These are phyloP conservation scores for Aramus guarauna DNA, from an alignment of 2,113 vertebrate species.

Conservation along the genomic window DNA sequence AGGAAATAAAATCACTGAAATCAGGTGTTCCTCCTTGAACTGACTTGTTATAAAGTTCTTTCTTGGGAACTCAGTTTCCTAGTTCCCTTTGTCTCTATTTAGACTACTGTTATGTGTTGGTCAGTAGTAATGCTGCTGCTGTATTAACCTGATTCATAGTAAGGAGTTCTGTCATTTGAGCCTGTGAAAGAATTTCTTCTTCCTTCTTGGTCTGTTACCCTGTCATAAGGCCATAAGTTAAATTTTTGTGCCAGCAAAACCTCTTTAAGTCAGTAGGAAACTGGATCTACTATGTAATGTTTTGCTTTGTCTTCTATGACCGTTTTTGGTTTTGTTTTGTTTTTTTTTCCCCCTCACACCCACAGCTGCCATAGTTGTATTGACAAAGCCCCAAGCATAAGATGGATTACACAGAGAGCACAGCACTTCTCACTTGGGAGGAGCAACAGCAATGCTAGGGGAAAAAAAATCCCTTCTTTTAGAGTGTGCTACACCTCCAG, in stretches of 20 bases:
- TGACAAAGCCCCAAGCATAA: not conserved
- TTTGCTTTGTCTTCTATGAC: not conserved
- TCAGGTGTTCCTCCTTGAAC: not conserved
- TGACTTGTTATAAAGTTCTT: not conserved
- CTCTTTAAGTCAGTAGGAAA: not conserved
- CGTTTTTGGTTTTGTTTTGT: not conserved
- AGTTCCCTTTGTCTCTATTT: not conserved
- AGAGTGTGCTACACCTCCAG: rapidly evolving
- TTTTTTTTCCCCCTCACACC: not conserved
- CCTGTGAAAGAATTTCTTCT: not conserved
- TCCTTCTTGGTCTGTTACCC: not conserved
- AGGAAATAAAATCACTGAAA: not conserved
- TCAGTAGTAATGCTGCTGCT: not conserved
- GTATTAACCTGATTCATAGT: not conserved
- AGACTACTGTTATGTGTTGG: not conserved
- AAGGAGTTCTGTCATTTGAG: not conserved
- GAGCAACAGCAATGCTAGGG: not conserved
- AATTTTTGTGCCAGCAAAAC: not conserved
- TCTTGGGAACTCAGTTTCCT: not conserved
- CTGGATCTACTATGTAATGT: not conserved
- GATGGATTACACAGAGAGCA: not conserved
- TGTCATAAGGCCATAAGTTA: not conserved
- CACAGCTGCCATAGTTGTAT: not conserved
- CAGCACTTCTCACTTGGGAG: not conserved
- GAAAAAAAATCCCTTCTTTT: not conserved